Base-by-base conservation (phyloP, 2,113 vertebrate species). In the Malurus cyaneus region DNA sequence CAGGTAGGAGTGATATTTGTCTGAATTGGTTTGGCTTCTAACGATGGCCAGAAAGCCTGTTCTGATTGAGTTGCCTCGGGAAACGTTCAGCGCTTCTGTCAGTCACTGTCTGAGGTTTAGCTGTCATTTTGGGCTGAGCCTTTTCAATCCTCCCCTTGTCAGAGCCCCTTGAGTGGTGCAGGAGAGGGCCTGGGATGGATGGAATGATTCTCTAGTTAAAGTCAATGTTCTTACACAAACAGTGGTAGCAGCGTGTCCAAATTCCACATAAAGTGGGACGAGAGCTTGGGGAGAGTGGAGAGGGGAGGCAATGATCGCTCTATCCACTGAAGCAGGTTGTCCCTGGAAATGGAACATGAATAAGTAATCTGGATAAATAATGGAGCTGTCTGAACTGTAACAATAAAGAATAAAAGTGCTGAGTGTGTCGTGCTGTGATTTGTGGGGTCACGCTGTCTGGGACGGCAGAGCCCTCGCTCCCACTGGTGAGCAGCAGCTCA, bases 361-460 rank as follows among this genome's bases (percentile, higher is more conserved):
- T 96, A 96, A 96, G 85, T 95, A 88, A 97, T 94, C 88, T 26
- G 72, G 89, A 90, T 96, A 96, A 95, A 96, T 96, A 95, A 96
- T 96, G 88, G 94, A 97, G 95, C 96, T 97, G 94, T 95, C 96
- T 86, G 93, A 91, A 71, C 85, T 95, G 94, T 47, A 83, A 78
- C 94, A 95, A 94, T 96, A 94, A 95, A 96, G 96, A 97, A 96
- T 88, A 83, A 90, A 96, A 97, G 92, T 90, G 96, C 96, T 96
- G 95, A 96, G 93, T 84, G 69, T 62, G 79, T 60, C 88, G 90
- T 3, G 92, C 88, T 29, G 85, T 96, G 96, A 96, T 97, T 96
- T 94, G 94, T 94, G 90, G 93, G 93, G 94, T 97, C 94, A 67
- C 2, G 1, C 60, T 31, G 92, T 31, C 85, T 81, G 65, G 66